Base-by-base conservation (phyloP, 2,888 invertebrate species). In the Gortyna flavago region DNA sequence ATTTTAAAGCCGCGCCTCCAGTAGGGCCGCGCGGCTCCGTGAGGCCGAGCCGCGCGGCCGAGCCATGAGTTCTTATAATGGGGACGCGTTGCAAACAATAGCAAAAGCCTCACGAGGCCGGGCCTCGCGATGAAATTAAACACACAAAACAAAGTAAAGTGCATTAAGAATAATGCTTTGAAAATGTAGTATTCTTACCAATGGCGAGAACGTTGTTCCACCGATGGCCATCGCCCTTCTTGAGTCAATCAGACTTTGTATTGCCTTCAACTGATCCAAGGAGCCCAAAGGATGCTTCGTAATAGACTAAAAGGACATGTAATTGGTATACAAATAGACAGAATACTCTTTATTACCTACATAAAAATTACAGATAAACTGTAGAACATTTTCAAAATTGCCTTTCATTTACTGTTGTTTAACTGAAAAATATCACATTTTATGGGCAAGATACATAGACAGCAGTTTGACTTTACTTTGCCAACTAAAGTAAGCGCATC, bases 181-280 rank as follows among this genome's bases (percentile, higher is more conserved):
- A 32, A 32, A 32, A 48, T 48, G 21, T 48, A 13, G 6, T 32
- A 18, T 35, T 61, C n/a, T 69, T 69, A 87, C 87, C 75, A 88
- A 25, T 38, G 87, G 85, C 0, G 88, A 75, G 7, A 29, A 16
- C 13, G 79, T 84, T 38, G 83, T 83, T 6, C 85, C 81, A 16
- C 83, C 79, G 7, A 84, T 76, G 1, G 75, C 87, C 61, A 86
- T 91, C 1, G 75, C 80, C 76, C 91, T 93, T 80, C 91, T 92
- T 78, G 89, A 89, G 76, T 93, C 93, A 71, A 94, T 89, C 25
- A 92, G 79, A 72, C 87, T 84, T 80, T 94, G 94, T 75, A 95
- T 84, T 7, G 92, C 94, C 85, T 94, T 95, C 66, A 94, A 76
- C 73, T 93, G 90, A 84, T 95, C 91, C 32, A 94, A 79, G 2